Conservation (phyloP, 2,888 invertebrate species). For the Neoaliturus tenellus region DNA sequence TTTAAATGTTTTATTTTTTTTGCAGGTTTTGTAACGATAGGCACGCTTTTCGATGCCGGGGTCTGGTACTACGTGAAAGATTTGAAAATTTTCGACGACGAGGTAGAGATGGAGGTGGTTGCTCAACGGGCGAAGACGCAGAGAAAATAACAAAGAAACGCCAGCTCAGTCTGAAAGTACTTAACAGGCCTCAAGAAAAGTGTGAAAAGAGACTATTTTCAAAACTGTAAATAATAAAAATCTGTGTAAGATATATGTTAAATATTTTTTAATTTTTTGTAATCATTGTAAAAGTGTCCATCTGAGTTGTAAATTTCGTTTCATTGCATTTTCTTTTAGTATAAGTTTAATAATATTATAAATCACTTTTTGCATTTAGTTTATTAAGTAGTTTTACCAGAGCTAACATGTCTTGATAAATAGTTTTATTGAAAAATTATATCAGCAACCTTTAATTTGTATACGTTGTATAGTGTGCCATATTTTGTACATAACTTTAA, state of each 20-base stretch:
- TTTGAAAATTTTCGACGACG: conserved; percentile 76
- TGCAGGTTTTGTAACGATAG: conserved; percentile 76
- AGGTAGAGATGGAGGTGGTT: conserved; percentile 63
- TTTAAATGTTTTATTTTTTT: no score
- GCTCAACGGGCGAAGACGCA: conserved; percentile 49
- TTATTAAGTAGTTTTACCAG: no score
- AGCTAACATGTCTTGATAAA: no score
- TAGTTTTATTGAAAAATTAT: no score
- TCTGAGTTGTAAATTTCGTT: background rate
- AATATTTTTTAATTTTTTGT: background rate
- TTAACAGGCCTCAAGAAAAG: conserved; percentile 29
- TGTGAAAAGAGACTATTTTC: background rate
- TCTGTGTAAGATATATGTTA: background rate
- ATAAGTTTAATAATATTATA: no score
- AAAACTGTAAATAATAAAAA: background rate
- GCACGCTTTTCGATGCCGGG: conserved; percentile 76
- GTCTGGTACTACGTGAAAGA: conserved; percentile 78
- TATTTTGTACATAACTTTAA: background rate
- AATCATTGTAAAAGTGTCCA: background rate
- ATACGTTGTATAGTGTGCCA: background rate
- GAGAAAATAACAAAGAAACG: background rate
- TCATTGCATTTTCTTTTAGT: background rate
- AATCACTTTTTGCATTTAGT: no score
- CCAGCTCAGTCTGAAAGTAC: conserved; percentile 29
- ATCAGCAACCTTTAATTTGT: background rate